These are phyloP conservation scores for Heliocidaris tuberculata DNA, from an alignment of 35 echinoderm and acorn worm genomes.

Conservation along the genomic window DNA sequence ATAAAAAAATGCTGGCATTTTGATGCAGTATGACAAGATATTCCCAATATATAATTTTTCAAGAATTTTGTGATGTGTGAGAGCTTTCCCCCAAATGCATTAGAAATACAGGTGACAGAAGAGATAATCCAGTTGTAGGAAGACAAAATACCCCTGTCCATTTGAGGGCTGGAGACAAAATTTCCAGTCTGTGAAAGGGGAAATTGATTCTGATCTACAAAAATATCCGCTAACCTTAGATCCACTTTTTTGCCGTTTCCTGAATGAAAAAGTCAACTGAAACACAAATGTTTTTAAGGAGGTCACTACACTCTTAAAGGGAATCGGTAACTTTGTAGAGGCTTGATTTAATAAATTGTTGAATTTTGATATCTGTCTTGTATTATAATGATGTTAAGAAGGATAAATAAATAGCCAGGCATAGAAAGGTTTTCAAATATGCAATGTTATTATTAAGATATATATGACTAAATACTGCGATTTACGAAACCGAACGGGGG, in stretches of 20 bases:
- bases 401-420: no score
- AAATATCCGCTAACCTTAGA: conserved; percentile 4
- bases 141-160: neutral
- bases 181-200: neutral
- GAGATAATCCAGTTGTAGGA: neutral
- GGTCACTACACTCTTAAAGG: neutral
- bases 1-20: neutral
- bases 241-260: neutral
- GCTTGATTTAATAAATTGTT: no score
- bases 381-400: no score
- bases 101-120: neutral
- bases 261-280: neutral
- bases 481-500: no score
- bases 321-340: no score
- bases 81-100: neutral
- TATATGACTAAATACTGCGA: no score
- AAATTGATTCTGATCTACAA: neutral
- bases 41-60: neutral
- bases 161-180: neutral
- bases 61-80: neutral
- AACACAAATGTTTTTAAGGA: neutral
- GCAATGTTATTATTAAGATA: no score
- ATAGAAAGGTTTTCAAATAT: no score
- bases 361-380: no score
- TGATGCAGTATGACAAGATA: neutral